phyloP scores from a whole-genome alignment of 2,113 vertebrate genomes.

The Hipposideros armiger region DNA sequence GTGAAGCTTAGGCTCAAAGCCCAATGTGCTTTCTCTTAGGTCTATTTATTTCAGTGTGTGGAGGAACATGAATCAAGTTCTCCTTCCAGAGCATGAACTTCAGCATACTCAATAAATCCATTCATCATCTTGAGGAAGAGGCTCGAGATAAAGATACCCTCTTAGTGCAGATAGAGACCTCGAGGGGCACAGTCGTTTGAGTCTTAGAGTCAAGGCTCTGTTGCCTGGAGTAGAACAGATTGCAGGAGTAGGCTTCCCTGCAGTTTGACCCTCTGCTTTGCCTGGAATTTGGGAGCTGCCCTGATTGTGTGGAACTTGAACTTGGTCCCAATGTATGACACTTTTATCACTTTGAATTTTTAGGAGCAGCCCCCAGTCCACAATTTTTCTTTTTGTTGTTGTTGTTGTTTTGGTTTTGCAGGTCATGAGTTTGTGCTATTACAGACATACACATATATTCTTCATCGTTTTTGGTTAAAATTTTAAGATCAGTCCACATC shows the following conservation, averaged over 20 bases:
- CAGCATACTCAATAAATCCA: neutral
- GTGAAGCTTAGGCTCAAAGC: neutral
- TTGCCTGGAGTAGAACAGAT: neutral
- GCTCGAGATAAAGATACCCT: neutral
- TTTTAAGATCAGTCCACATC: neutral
- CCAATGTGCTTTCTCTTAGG: neutral
- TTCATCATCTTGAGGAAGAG: neutral
- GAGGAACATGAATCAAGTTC: neutral
- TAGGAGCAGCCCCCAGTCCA: neutral
- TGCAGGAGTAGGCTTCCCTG: neutral
- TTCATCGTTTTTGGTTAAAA: neutral
- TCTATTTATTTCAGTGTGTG: neutral
- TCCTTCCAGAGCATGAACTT: neutral
- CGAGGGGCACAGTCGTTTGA: neutral
- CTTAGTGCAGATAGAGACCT: neutral
- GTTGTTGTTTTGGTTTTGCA: neutral
- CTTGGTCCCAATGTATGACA: neutral
- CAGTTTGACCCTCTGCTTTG: neutral
- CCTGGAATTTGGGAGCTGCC: neutral
- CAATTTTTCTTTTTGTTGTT: neutral
- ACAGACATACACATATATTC: fast-evolving
- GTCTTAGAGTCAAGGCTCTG: neutral
- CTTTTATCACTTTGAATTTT: neutral
- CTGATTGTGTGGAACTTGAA: neutral
- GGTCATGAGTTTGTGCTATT: neutral